Evolutionary conservation across 1,140 invertebrate species (phyloP).

Genomic region (Ditylenchus dipsaci): DNA sequence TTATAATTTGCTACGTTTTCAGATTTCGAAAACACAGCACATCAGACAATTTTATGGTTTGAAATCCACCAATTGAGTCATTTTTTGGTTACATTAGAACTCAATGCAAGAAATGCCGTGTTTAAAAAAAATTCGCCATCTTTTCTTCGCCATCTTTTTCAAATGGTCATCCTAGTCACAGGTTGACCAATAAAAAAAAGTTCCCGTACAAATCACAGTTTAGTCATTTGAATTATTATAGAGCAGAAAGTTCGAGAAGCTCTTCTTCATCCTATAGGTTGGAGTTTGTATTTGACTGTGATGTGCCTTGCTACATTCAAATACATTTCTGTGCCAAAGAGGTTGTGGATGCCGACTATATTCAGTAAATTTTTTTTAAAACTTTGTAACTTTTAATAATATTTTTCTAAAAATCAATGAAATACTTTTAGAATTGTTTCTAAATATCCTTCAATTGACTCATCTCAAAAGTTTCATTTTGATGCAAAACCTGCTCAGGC

Average conservation of each 20-base stretch:
- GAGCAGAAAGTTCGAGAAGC: slow-evolving; percentile 18
- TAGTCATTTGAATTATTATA: slow-evolving; percentile 4
- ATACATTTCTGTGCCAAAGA: slow-evolving; percentile 47
- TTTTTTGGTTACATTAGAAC: too few relatives aligned
- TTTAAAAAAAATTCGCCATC: too few relatives aligned
- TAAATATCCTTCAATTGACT: slow-evolving; percentile 15
- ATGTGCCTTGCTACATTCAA: slow-evolving; percentile 44
- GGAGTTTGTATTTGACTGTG: slow-evolving; percentile 46
- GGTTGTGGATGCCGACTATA: slow-evolving; percentile 31
- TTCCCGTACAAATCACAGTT: too few relatives aligned
- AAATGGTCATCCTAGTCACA: too few relatives aligned
- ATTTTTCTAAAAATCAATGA: too few relatives aligned
- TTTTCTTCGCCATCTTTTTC: slow-evolving; percentile 9
- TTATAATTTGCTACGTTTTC: too few relatives aligned
- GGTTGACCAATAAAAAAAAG: too few relatives aligned
- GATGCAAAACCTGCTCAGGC: slow-evolving; percentile 35
- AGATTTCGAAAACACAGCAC: too few relatives aligned
- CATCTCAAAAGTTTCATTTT: slow-evolving; percentile 32
- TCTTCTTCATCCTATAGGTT: slow-evolving; percentile 30
- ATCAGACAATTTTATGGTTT: too few relatives aligned
- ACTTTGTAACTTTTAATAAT: background rate
- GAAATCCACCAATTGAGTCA: too few relatives aligned
- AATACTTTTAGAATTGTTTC: slow-evolving; percentile 32
- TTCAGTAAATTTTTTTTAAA: slow-evolving; percentile 20
- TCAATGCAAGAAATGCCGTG: too few relatives aligned